Evolutionary conservation across 30 jellyfish, hydroid and myxozoan species (phyloP).

Genomic region (Pelagia noctiluca): DNA sequence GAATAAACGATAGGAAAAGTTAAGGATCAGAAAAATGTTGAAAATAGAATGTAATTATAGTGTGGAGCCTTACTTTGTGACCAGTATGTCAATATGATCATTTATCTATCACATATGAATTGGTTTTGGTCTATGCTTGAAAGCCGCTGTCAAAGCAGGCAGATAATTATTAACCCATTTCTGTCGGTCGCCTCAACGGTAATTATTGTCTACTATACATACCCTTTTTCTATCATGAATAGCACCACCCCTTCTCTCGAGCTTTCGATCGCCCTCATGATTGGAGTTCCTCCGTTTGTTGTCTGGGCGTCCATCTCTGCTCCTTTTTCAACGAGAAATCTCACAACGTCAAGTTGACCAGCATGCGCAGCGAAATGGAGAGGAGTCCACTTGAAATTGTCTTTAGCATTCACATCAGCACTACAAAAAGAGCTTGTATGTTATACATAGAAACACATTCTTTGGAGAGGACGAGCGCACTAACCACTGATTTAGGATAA

Average conservation of each 20-base stretch:
- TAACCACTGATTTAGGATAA: no score
- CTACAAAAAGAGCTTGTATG: constrained; percentile 29
- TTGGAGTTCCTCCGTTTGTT: constrained; percentile 92
- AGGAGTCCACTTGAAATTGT: constrained; percentile 94
- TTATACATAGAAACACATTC: no score
- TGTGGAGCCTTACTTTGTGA: no score
- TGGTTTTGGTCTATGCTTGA: no score
- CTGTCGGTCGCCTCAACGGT: neutral
- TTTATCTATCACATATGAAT: no score
- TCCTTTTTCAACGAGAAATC: constrained; percentile 78
- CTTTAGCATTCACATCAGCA: constrained; percentile 91
- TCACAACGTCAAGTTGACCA: constrained; percentile 91
- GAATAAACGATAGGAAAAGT: no score
- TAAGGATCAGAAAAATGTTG: no score
- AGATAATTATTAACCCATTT: neutral
- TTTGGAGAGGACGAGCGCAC: no score
- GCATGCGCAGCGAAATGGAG: constrained; percentile 95
- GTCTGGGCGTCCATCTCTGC: constrained; percentile 89
- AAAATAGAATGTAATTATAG: no score
- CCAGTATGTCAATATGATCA: no score
- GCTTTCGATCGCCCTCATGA: constrained; percentile 96
- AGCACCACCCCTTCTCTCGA: constrained; percentile 79
- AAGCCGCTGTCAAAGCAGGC: no score
- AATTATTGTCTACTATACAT: constrained; percentile 7
- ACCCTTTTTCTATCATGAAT: constrained; percentile 88